Conservation (phyloP, 2,113 vertebrate genomes). For the Corynorhinus townsendii region DNA sequence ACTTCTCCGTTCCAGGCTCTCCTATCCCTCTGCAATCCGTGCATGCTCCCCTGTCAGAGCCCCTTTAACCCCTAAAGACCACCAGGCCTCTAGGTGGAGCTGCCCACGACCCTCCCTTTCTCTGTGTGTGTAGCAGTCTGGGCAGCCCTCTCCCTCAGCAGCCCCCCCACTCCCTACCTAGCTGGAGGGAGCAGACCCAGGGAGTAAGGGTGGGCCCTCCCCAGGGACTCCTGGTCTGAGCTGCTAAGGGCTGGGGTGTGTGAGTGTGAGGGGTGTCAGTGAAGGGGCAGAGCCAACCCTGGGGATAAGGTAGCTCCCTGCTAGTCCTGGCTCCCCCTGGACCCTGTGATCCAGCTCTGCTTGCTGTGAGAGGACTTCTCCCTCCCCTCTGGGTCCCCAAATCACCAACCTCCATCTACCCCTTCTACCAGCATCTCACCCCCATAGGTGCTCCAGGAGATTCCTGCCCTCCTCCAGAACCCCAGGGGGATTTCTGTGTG, state of each 20-base stretch:
- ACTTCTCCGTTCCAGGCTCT: background rate
- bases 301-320: background rate
- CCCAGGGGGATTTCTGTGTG: background rate
- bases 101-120: background rate
- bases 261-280: background rate
- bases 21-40: background rate
- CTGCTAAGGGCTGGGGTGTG: background rate
- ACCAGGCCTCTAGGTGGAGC: background rate
- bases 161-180: background rate
- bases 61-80: fast-evolving
- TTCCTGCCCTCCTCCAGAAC: background rate
- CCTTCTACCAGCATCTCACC: background rate
- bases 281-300: background rate
- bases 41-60: fast-evolving
- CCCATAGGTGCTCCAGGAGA: background rate
- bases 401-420: background rate
- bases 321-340: background rate
- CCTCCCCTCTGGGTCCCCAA: background rate
- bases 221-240: background rate
- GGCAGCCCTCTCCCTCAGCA: background rate
- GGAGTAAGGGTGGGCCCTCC: background rate
- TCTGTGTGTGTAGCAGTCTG: background rate
- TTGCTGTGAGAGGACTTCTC: background rate
- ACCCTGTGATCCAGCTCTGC: background rate
- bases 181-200: background rate